These are phyloP conservation scores for Scaptomyza polygonia DNA, from an alignment of 2,888 invertebrate genomes.

Conservation along the genomic window DNA sequence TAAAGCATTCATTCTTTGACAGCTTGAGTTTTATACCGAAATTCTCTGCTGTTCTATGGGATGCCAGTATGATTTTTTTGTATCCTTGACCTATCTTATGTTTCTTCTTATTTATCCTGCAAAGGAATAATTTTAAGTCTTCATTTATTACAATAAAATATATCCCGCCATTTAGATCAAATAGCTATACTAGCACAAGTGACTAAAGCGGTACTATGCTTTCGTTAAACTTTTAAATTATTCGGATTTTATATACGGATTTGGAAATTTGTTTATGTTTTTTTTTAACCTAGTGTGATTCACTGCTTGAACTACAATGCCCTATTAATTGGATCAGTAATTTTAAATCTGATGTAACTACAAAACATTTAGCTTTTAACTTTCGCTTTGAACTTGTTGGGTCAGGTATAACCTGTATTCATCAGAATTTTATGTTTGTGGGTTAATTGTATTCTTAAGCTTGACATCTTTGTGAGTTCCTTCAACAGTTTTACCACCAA, in stretches of 20 bases:
- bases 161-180: too few relatives aligned
- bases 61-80: too few relatives aligned
- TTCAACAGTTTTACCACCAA: background rate
- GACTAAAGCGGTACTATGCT: too few relatives aligned
- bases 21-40: too few relatives aligned
- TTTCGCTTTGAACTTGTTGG: slow-evolving; percentile 50
- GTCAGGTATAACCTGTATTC: slow-evolving; percentile 6
- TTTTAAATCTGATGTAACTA: slow-evolving; percentile 29
- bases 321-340: background rate
- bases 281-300: background rate
- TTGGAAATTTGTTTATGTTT: too few relatives aligned
- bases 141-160: too few relatives aligned
- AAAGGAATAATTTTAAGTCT: too few relatives aligned
- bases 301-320: background rate
- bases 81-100: too few relatives aligned
- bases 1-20: too few relatives aligned
- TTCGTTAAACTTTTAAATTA: background rate
- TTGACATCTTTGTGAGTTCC: slow-evolving; percentile 20
- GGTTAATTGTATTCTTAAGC: slow-evolving; percentile 43
- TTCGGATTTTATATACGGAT: background rate
- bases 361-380: slow-evolving; percentile 38
- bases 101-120: too few relatives aligned
- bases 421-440: slow-evolving; percentile 1
- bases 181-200: too few relatives aligned
- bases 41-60: too few relatives aligned